phyloP scores from a whole-genome alignment of 2,797 vertebrate species.

The Chlorospingus flavigularis region DNA sequence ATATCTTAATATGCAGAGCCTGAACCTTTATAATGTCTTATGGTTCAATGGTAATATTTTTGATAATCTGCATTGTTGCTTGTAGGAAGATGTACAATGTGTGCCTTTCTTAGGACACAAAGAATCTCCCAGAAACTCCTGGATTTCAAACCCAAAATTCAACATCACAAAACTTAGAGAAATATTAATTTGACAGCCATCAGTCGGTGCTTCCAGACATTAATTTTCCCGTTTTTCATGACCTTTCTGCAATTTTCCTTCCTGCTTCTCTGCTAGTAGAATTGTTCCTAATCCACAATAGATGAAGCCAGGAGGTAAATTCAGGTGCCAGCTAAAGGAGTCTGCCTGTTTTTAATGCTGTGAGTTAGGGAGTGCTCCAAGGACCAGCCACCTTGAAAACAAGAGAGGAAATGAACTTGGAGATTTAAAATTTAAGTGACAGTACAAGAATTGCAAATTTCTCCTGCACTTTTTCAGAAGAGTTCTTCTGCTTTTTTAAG shows the following conservation, averaged over 20 bases:
- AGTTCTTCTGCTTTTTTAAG: not conserved
- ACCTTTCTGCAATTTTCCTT: not conserved
- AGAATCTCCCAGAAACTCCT: not conserved
- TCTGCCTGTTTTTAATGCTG: not conserved
- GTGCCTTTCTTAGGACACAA: not conserved
- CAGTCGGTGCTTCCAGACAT: not conserved
- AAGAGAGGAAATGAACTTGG: not conserved
- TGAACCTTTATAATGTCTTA: not conserved
- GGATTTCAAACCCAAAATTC: not conserved
- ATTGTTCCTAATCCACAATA: not conserved
- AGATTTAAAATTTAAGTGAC: not conserved
- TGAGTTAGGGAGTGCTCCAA: not conserved
- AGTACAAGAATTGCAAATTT: not conserved
- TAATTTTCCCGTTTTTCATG: not conserved
- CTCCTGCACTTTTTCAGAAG: not conserved
- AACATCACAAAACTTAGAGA: not conserved
- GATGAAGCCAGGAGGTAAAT: not conserved
- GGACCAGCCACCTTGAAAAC: not conserved
- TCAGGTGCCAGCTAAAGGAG: not conserved
- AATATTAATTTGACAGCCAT: not conserved
- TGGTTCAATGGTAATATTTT: not conserved
- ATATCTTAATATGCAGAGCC: not conserved
- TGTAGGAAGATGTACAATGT: not conserved
- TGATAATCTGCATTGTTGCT: not conserved
- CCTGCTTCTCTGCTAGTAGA: not conserved